These are phyloP conservation scores for Prietella phreatophila DNA, from an alignment of 2,113 vertebrate genomes.

Conservation along the genomic window DNA sequence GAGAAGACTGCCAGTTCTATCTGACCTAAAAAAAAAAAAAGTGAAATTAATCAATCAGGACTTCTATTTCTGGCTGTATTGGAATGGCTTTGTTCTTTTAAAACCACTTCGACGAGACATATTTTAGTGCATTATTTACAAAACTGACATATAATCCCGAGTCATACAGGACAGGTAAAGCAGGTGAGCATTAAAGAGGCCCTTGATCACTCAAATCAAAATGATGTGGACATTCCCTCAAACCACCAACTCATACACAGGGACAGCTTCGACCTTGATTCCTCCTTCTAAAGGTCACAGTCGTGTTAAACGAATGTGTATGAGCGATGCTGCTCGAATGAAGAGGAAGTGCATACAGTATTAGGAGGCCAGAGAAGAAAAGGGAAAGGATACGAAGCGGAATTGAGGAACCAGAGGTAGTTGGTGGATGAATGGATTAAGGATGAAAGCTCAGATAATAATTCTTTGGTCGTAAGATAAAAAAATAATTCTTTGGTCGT, in stretches of 20 bases:
- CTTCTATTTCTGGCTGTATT: slow-evolving; percentile 33
- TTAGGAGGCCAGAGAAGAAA: background rate
- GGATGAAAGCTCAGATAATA: background rate
- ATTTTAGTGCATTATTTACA: background rate
- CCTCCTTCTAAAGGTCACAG: background rate
- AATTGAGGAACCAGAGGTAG: background rate
- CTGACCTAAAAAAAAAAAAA: slow-evolving; percentile 30
- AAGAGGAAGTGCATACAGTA: background rate
- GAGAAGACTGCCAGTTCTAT: slow-evolving; percentile 23
- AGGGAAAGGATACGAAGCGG: background rate
- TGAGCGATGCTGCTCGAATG: background rate
- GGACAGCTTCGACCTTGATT: background rate
- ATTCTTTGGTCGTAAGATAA: background rate
- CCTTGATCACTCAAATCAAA: background rate
- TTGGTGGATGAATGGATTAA: background rate
- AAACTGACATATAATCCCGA: background rate
- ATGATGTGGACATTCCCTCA: background rate
- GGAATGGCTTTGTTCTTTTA: slow-evolving; percentile 9
- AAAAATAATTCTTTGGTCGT: background rate
- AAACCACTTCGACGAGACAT: background rate
- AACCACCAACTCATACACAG: background rate
- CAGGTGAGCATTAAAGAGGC: background rate
- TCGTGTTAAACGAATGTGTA: background rate
- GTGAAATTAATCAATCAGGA: slow-evolving; percentile 34
- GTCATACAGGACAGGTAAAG: background rate